Evolutionary conservation across 2,797 vertebrate species (phyloP).

Genomic region (Pampus argenteus): DNA sequence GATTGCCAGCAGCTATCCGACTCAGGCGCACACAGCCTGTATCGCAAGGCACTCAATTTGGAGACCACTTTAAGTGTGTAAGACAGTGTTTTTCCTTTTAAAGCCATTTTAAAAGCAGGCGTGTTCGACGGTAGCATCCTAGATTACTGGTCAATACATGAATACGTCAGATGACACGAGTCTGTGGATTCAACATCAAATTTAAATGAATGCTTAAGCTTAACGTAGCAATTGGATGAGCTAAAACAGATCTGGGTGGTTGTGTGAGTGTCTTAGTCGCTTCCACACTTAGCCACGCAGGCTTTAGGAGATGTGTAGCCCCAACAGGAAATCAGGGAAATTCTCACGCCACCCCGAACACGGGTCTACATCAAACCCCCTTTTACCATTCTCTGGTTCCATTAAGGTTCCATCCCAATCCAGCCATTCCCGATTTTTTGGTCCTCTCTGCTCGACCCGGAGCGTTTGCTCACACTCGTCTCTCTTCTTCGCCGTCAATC

Average conservation of each 20-base stretch:
- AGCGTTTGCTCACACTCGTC: constrained; percentile 13
- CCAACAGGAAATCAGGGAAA: constrained; percentile 34
- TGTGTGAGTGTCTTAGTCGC: constrained; percentile 15
- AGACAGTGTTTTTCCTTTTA: not conserved
- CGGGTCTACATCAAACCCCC: constrained; percentile 15
- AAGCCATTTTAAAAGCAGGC: constrained; percentile 11
- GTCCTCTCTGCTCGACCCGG: constrained; percentile 53
- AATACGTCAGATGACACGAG: constrained; percentile 1
- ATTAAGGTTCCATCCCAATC: constrained; percentile 19
- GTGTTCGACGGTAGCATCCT: not conserved
- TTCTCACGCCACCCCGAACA: not conserved
- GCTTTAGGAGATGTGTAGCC: constrained; percentile 33
- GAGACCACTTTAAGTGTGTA: constrained; percentile 24
- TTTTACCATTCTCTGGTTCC: constrained; percentile 15
- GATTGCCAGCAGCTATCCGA: constrained; percentile 46
- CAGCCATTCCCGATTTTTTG: constrained; percentile 39
- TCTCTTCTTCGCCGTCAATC: constrained; percentile 29
- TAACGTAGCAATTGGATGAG: constrained; percentile 36
- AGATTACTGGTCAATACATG: constrained; percentile 1
- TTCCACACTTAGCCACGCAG: constrained; percentile 42
- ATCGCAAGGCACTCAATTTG: constrained; percentile 66
- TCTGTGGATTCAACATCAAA: constrained; percentile 2
- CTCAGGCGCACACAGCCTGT: not conserved
- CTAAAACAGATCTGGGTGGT: constrained; percentile 18
- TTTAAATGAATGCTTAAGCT: constrained; percentile 22